These are phyloP conservation scores for Gymnocephalus cernua DNA, from an alignment of 2,113 vertebrate genomes.

Conservation along the genomic window DNA sequence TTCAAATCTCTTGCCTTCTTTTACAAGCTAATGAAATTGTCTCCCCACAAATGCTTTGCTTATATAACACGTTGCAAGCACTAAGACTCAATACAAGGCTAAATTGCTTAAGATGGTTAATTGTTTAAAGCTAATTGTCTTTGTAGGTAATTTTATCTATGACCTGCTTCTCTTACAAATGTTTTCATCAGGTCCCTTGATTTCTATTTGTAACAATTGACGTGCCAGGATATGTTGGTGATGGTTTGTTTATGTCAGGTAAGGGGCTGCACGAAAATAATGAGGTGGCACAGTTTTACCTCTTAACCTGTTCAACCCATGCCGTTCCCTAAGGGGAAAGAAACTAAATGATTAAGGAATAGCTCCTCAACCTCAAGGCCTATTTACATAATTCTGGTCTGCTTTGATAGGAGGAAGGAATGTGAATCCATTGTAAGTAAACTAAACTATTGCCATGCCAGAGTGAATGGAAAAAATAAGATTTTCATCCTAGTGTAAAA, in stretches of 20 bases:
- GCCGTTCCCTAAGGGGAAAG: no score
- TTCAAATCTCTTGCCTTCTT: neutral
- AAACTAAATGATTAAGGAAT: neutral
- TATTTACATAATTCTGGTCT: neutral
- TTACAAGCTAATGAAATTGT: constrained; percentile 1
- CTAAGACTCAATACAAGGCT: neutral
- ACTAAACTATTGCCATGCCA: no score
- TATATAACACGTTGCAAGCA: neutral
- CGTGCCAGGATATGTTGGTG: neutral
- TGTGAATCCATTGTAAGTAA: no score
- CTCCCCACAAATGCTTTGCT: neutral
- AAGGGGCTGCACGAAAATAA: no score
- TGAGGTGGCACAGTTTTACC: no score
- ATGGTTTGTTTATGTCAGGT: no score
- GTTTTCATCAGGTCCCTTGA: neutral
- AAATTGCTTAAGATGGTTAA: neutral
- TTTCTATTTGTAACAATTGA: neutral
- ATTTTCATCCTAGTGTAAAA: no score
- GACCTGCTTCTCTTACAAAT: neutral
- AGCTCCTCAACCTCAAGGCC: neutral
- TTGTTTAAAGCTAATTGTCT: constrained; percentile 4
- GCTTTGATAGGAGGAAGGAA: neutral
- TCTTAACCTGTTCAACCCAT: no score
- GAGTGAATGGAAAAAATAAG: no score
- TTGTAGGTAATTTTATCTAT: neutral